Evolutionary conservation across 2,888 invertebrate genomes (phyloP).

Genomic region (Disparrhopalites patrizii): DNA sequence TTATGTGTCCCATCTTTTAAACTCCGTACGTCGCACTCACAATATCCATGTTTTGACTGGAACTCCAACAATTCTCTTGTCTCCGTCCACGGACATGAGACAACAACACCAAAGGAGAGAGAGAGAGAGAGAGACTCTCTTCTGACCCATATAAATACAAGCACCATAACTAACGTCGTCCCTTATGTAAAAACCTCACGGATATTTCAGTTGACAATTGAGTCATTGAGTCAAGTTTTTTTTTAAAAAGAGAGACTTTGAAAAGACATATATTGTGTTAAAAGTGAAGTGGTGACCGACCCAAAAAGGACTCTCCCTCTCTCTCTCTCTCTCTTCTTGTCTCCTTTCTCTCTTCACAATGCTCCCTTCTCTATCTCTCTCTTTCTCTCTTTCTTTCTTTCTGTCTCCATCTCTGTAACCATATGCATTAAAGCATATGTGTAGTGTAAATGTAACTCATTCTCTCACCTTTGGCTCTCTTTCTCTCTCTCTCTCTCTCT

Average conservation of each 20-base stretch:
- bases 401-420: no score
- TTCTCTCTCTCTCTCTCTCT: neutral
- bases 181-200: constrained; percentile 10
- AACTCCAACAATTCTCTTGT: constrained; percentile 14
- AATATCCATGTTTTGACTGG: constrained; percentile 18
- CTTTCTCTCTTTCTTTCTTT: no score
- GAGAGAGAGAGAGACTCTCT: no score
- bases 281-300: constrained; percentile 23
- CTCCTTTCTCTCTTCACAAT: no score
- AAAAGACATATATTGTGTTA: constrained; percentile 20
- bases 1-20: constrained; percentile 15
- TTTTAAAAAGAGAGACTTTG: no score
- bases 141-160: neutral
- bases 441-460: constrained; percentile 16
- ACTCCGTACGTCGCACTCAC: neutral
- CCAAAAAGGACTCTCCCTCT: constrained; percentile 9
- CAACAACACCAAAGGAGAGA: constrained; percentile 4
- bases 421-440: neutral
- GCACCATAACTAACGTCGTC: constrained; percentile 1
- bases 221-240: constrained; percentile 15
- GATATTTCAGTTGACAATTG: constrained; percentile 16
- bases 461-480: neutral
- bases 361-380: no score
- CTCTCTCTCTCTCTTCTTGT: neutral
- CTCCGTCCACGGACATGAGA: constrained; percentile 6